Conservation (phyloP, 2,888 invertebrate genomes). For the Tachystola acroxantha region DNA sequence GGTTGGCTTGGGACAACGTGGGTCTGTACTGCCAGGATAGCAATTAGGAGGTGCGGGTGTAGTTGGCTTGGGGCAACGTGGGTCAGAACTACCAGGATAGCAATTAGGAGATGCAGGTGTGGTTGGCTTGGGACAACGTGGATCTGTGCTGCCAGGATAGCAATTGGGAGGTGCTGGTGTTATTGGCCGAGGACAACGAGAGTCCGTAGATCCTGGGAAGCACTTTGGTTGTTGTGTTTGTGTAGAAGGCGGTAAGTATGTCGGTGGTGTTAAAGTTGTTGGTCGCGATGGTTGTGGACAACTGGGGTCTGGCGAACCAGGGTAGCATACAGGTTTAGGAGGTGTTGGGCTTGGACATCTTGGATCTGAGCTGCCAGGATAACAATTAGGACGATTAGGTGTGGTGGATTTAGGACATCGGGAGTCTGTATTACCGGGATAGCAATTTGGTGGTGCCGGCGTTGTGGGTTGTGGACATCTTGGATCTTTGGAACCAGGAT, state of each 20-base stretch:
- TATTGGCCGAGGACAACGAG: conserved; percentile 30
- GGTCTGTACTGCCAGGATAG: conserved; percentile 35
- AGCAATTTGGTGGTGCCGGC: conserved; percentile 18
- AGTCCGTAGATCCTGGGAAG: conserved; percentile 25
- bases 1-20: conserved; percentile 16
- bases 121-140: conserved; percentile 24
- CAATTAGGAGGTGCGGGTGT: conserved; percentile 19
- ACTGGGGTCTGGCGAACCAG: conserved; percentile 11
- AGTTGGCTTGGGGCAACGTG: conserved; percentile 27
- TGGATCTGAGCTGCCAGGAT: conserved; percentile 36
- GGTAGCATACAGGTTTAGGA: conserved; percentile 11
- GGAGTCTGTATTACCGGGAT: conserved; percentile 25
- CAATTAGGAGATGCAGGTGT: conserved; percentile 21
- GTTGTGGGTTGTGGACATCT: conserved; percentile 21
- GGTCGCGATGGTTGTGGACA: conserved; percentile 27
- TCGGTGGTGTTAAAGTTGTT: conserved; percentile 8
- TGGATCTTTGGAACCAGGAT: conserved; percentile 25
- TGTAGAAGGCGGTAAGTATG: conserved; percentile 9
- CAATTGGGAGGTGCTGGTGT: conserved; percentile 21
- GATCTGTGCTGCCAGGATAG: conserved; percentile 23
- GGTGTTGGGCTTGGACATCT: conserved; percentile 18
- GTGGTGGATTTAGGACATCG: conserved; percentile 25
- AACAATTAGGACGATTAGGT: conserved; percentile 18
- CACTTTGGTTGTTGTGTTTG: conserved; percentile 22
- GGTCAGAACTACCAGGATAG: conserved; percentile 27